Conservation (phyloP, 2,888 invertebrate species). For the Ophion ellenae region DNA sequence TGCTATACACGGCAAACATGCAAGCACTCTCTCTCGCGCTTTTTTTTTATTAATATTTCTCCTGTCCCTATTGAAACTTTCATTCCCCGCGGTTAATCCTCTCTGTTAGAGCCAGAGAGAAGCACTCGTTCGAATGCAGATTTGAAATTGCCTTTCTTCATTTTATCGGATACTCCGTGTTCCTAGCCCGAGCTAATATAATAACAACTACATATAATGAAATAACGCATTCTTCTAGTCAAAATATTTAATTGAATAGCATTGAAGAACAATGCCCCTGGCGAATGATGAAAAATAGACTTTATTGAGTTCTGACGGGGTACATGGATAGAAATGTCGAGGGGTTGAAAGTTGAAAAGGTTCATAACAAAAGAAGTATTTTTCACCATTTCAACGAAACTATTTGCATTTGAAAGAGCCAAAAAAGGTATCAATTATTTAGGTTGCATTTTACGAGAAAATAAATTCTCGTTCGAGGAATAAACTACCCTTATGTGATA, state of each 20-base stretch:
- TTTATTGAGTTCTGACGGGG: background rate
- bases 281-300: background rate
- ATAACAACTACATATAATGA: background rate
- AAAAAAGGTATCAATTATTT: background rate
- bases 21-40: background rate
- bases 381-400: background rate
- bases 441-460: background rate
- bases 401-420: background rate
- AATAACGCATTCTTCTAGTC: background rate
- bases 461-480: background rate
- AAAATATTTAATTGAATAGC: background rate
- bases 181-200: background rate
- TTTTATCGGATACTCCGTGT: background rate
- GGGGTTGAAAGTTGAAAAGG: background rate
- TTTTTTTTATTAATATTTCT: conserved; percentile 3
- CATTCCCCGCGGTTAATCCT: conserved; percentile 55
- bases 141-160: conserved; percentile 34
- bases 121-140: conserved; percentile 18
- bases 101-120: conserved; percentile 48
- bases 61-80: conserved; percentile 27
- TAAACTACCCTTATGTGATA: background rate
- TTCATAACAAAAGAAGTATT: background rate
- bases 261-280: background rate
- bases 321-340: background rate
- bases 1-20: conserved; percentile 3